Evolutionary conservation across 1,140 invertebrate species (phyloP).

Genomic region (Mylabris phalerata): DNA sequence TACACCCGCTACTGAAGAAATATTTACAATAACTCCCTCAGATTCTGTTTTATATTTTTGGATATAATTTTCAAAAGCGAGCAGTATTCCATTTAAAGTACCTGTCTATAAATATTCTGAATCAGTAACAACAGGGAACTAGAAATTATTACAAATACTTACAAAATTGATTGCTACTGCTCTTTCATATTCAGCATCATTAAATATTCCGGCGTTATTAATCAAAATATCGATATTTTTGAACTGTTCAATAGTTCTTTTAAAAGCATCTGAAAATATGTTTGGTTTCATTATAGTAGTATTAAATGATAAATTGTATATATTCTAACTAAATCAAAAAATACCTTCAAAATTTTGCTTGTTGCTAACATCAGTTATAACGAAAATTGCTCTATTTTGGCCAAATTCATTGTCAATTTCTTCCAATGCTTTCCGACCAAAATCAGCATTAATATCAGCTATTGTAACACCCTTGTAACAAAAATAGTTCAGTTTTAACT

Average conservation of each 20-base stretch:
- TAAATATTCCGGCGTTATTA: conserved; percentile 46
- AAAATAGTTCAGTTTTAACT: not conserved
- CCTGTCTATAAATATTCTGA: conserved; percentile 26
- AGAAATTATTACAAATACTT: conserved; percentile 21
- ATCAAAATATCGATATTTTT: conserved; percentile 45
- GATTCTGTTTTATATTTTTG: conserved; percentile 20
- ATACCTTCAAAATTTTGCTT: conserved; percentile 29
- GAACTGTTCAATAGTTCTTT: conserved; percentile 24
- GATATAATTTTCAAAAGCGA: conserved; percentile 32
- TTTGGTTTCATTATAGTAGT: too few relatives aligned
- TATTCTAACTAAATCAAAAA: not conserved
- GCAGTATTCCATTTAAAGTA: conserved; percentile 21
- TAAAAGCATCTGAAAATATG: conserved; percentile 18
- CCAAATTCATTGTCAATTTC: conserved; percentile 30
- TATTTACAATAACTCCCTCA: conserved; percentile 30
- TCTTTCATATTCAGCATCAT: conserved; percentile 44
- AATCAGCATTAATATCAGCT: conserved; percentile 23
- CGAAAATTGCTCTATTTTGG: conserved; percentile 24
- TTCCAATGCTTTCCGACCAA: conserved; percentile 22
- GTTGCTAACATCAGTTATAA: conserved; percentile 24
- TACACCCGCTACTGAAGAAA: conserved; percentile 25
- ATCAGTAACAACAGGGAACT: too few relatives aligned
- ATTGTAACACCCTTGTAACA: conserved; percentile 27
- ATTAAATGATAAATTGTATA: too few relatives aligned
- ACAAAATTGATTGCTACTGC: conserved; percentile 47